A percentile compares a stretch with the other conserved stretches of the same genome.
These are phyloP conservation scores for Potorous gilbertii DNA, from an alignment of 2,797 vertebrate species.

Conservation along the genomic window DNA sequence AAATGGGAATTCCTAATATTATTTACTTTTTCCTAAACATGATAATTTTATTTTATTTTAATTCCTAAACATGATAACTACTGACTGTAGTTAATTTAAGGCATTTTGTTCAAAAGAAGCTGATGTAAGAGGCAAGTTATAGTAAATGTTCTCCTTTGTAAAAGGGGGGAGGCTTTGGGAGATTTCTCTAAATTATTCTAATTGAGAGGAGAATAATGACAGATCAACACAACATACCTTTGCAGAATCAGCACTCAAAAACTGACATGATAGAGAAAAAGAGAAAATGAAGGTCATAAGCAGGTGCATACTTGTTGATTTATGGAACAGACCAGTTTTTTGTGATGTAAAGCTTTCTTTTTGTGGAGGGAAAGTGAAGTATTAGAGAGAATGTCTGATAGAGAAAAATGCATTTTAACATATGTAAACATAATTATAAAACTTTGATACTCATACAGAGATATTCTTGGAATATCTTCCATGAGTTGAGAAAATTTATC, in stretches of 20 bases:
- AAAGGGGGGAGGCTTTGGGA: not conserved
- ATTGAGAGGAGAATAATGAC: not conserved
- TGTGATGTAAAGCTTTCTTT: not conserved
- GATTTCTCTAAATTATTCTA: not conserved
- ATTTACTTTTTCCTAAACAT: not conserved
- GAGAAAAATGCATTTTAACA: conserved; percentile 24
- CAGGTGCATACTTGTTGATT: not conserved
- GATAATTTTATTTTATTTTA: not conserved
- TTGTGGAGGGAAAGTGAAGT: not conserved
- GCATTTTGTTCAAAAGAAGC: not conserved
- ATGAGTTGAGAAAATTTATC: conserved; percentile 27
- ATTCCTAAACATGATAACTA: not conserved
- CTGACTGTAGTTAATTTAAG: not conserved
- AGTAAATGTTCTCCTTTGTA: not conserved
- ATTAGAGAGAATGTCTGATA: not conserved
- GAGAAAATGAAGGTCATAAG: not conserved
- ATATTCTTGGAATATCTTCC: conserved; percentile 5
- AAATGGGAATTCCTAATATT: not conserved
- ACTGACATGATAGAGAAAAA: not conserved
- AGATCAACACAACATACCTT: not conserved
- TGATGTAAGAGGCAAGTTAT: not conserved
- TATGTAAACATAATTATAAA: conserved; percentile 2
- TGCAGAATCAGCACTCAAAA: not conserved
- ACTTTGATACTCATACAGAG: not conserved
- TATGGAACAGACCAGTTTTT: not conserved